Base-by-base conservation (phyloP, 2,888 invertebrate species). In the Drosophila hamatofila region DNA sequence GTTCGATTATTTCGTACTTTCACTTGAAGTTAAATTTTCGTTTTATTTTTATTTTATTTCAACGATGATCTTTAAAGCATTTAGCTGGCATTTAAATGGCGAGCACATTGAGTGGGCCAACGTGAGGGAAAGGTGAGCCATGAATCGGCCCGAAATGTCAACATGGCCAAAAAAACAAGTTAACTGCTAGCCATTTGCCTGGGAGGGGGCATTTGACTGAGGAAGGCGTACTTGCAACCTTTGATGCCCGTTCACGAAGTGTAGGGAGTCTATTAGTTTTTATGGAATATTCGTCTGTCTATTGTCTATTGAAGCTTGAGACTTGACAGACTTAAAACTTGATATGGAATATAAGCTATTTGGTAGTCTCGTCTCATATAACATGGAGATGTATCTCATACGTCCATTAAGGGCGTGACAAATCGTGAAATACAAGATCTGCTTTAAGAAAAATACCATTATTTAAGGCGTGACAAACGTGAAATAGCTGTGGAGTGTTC, bases 1-100 rank as follows among this genome's bases (percentile, higher is more conserved):
- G 82, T 79, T 84, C 70, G 82, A 87, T 84, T 75, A 67, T 72
- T 55, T 61, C 23, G 70, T 83, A 86, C 86, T 89, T 86, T 86
- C 86, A 86, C 86, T 86, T 72, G 78, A 59, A 60, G 55, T 55
- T 77, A 61, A 71, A 67, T 78, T 76, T 69, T 66, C 73, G 69
- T 42, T 44, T 60, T 46, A 48, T 46, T 27, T 27, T 27, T 8
- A 7, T 70, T 78, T 44, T 42, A 58, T 65, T 70, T 58, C 35
- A 72, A 65, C 62, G 78, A 80, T 80, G 71, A 75, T 77, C 70
- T 79, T 79, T 41, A 61, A 75, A 56, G 37, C 75, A 68, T 74
- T 76, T 76, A 69, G 58, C 70, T 77, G 77, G 49, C 77, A 80
- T 78, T 78, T 78, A 80, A 78, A 78, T 78, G 80, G 60, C 72